Evolutionary conservation across 2,888 invertebrate species (phyloP), one percentile per base, ranked within the genome.

Genomic region (Ochropleura plecta): DNA sequence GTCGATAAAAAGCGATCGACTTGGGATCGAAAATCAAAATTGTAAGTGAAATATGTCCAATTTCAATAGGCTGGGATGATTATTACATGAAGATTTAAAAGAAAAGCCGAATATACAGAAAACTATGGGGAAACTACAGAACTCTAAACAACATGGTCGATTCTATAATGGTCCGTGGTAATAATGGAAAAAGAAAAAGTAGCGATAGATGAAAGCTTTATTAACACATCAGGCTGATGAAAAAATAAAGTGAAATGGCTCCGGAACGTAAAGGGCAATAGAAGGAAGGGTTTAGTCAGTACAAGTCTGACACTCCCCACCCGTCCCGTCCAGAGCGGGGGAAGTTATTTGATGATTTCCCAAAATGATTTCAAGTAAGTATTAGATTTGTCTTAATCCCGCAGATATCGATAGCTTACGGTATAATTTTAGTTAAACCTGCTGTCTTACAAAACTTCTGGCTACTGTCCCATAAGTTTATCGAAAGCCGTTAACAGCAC

Each of bases 381-480:
- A 40, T 59, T 16, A 40, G 30, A 30, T 57, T 57, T 48, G 12
- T 57, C 55, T 57, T 30, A n/a, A 16, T 49, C 57, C 77, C n/a
- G 16, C 14, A 53, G 10, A 49, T 6, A 51, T 55, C 12, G 49
- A 73, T 6, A 49, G n/a, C 14, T 64, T 63, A 59, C 64, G 18
- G 40, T 44, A 14, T 18, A 10, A 66, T 64, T 76, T 59, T 53
- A 42, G 44, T 66, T 57, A 62, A 69, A 62, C 40, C 81, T 46
- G 30, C 12, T 20, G 16, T 49, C 42, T 59, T 57, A 64, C 70
- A 67, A 20, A 74, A 69, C 30, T 57, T 76, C 65, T 83, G 75
- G 75, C 40, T 53, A 70, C 9, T 82, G 71, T 74, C 82, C 46
- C 73, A 60, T 70, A 60, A 55, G 72, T 69, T 67, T 71, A 76